Evolutionary conservation across 1,140 invertebrate genomes (phyloP).

Genomic region (Drosophila ficusphila): DNA sequence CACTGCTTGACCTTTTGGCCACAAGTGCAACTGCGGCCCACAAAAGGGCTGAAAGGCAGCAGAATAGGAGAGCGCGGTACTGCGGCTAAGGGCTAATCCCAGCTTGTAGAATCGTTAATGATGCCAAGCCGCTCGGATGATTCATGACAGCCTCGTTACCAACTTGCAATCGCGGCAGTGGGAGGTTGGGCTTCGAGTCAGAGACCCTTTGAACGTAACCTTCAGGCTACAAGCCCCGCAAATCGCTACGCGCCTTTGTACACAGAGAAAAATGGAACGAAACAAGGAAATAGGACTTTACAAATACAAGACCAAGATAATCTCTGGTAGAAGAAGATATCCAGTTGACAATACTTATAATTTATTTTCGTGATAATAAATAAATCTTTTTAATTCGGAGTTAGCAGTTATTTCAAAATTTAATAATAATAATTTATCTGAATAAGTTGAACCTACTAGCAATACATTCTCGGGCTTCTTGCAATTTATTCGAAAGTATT

Average conservation of each 20-base stretch:
- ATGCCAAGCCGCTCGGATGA: slow-evolving; percentile 38
- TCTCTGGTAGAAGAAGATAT: no score
- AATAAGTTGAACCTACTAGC: no score
- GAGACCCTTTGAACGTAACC: slow-evolving; percentile 70
- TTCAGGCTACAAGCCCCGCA: slow-evolving; percentile 39
- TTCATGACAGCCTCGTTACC: slow-evolving; percentile 47
- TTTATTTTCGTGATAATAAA: no score
- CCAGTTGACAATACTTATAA: no score
- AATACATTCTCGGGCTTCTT: no score
- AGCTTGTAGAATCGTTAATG: slow-evolving; percentile 41
- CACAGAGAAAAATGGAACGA: not conserved
- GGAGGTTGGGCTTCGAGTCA: slow-evolving; percentile 41
- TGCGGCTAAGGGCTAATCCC: slow-evolving; percentile 51
- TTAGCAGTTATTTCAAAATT: no score
- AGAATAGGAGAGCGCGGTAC: slow-evolving; percentile 8
- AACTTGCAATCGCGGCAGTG: slow-evolving; percentile 6
- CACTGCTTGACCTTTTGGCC: slow-evolving; percentile 22
- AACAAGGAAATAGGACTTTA: no score
- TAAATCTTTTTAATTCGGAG: no score
- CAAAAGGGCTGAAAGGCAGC: slow-evolving; percentile 6
- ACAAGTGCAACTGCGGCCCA: slow-evolving; percentile 12
- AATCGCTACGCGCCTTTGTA: not conserved
- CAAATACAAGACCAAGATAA: no score
- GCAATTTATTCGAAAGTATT: no score
- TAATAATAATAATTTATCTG: no score